Conservation (phyloP, 2,113 vertebrate genomes). For the Hemibagrus wyckioides region DNA sequence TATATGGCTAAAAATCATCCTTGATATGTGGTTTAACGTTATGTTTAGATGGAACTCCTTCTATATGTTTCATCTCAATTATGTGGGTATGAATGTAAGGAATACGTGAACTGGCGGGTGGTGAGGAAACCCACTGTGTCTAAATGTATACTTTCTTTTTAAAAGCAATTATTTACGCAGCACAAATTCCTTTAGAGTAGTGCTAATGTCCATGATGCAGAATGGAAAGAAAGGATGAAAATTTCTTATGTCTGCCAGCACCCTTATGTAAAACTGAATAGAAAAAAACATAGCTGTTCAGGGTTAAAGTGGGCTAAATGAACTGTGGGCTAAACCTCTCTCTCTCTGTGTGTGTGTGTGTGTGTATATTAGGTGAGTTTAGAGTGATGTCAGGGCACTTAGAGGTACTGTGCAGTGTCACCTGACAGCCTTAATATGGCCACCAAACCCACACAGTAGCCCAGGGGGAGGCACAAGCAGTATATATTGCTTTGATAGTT, state of each 20-base stretch:
- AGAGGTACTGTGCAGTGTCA: slow-evolving; percentile 78
- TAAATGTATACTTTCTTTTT: too few species aligned
- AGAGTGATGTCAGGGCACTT: slow-evolving; percentile 84
- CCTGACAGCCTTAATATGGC: slow-evolving; percentile 88
- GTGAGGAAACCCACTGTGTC: not conserved
- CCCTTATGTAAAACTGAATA: slow-evolving; percentile 12
- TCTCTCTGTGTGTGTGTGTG: slow-evolving; percentile 30
- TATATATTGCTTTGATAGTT: slow-evolving; percentile 97
- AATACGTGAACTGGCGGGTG: not conserved
- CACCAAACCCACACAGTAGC: slow-evolving; percentile 78
- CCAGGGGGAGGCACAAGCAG: slow-evolving; percentile 86
- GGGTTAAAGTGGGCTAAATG: slow-evolving; percentile 60
- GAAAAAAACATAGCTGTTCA: slow-evolving; percentile 25
- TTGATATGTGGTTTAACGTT: slow-evolving; percentile 67
- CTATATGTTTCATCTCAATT: not conserved
- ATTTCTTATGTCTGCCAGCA: not conserved
- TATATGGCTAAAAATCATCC: slow-evolving; percentile 68
- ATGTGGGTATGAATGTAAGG: not conserved
- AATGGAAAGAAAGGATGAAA: slow-evolving; percentile 23
- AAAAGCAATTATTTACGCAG: not conserved
- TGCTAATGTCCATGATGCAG: slow-evolving; percentile 12
- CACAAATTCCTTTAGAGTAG: slow-evolving; percentile 1
- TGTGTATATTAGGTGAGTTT: slow-evolving; percentile 78
- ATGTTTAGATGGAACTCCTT: slow-evolving; percentile 68
- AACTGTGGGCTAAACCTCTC: slow-evolving; percentile 43